Evolutionary conservation across 2,797 vertebrate species (phyloP), one percentile per base, ranked within the genome.

Genomic region (Notamacropus eugenii): DNA sequence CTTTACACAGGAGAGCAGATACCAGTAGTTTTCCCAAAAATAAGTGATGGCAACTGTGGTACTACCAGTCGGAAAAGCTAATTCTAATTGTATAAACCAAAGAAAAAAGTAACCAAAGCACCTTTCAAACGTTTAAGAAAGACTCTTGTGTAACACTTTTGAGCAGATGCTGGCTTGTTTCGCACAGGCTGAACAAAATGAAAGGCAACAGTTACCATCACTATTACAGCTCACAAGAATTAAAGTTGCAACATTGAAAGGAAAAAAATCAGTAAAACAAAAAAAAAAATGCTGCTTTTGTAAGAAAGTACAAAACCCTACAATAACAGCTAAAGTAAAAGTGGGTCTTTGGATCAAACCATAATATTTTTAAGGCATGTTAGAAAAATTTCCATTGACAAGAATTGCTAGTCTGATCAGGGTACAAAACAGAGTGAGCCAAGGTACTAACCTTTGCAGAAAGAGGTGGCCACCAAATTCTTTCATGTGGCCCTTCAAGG

Each of bases 301-400:
- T 97, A 98, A 97, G 97, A 98, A 98, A 98, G 91, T 96, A 98
- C 91, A 97, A 98, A 98, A 97, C 91, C 97, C 98, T 97, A 98
- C 94, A 93, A 97, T 55, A 96, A 97, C 94, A 98, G 98, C 98
- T 97, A 98, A 99, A 98, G 97, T 98, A 99, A 98, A 97, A 96
- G 95, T 91, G 98, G 98, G 98, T 99, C 98, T 99, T 99, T 99
- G 98, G 98, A 99, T 99, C 97, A 99, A 99, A 99, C 98, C 54
- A 99, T 99, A 98, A 98, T 95, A 96, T 98, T 98, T 98, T 98
- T 99, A 99, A 99, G 99, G 98, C 99, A 99, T 99, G 98, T 99
- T 97, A 97, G 94, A 98, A 98, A 98, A 98, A 98, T 93, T 96
- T 98, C 97, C 98, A 98, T 97, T 97, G 97, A 95, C 57, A 97